Percentiles rank a stretch among this genome's conserved stretches.
These are phyloP conservation scores for Cygnus atratus DNA, from an alignment of 2,113 vertebrate species.

Conservation along the genomic window DNA sequence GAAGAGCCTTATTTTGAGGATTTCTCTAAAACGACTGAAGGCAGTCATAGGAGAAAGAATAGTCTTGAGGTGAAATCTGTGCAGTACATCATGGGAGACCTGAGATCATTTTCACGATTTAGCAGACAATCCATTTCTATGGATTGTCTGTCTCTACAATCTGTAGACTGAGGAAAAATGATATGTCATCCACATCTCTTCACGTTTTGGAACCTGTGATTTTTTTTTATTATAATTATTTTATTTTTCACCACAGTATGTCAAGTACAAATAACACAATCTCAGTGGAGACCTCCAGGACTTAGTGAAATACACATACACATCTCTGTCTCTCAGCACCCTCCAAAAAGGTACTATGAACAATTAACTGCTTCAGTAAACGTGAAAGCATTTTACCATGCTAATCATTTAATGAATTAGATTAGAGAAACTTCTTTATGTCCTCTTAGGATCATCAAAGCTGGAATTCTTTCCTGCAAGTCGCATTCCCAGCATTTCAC, in stretches of 20 bases:
- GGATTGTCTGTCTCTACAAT: not conserved
- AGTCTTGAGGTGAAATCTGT: not conserved
- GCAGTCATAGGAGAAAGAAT: not conserved
- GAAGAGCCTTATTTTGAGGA: not conserved
- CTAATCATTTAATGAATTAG: not conserved
- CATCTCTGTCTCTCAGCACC: not conserved
- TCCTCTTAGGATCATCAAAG: not conserved
- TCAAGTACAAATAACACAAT: not conserved
- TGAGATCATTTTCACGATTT: not conserved
- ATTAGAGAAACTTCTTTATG: not conserved
- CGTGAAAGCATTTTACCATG: not conserved
- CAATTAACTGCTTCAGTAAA: not conserved
- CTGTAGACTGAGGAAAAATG: not conserved
- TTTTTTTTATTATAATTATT: not conserved
- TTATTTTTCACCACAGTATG: not conserved
- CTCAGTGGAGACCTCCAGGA: not conserved
- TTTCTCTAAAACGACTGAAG: not conserved
- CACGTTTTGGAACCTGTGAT: not conserved
- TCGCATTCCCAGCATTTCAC: not conserved
- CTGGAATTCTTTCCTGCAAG: not conserved
- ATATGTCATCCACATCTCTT: not conserved
- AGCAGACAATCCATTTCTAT: not conserved
- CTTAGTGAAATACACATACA: not conserved
- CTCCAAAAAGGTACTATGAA: not conserved
- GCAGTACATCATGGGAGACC: not conserved